A percentile compares a stretch with the other conserved stretches of the same genome.
Evolutionary conservation across 1,140 invertebrate species (phyloP).

Genomic region (Vanessa atalanta): DNA sequence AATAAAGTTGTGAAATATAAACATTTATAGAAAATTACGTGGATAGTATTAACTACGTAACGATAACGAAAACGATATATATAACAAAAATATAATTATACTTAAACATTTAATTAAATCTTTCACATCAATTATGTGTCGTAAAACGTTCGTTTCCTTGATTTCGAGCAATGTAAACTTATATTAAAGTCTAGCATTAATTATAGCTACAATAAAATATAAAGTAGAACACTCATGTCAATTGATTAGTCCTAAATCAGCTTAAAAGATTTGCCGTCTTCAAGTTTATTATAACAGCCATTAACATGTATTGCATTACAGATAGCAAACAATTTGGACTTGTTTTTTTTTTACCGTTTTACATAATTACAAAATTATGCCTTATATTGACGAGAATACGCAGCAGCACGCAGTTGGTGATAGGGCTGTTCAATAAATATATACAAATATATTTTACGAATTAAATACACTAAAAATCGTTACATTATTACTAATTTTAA

Average conservation of each 20-base stretch:
- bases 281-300: constrained; percentile 68
- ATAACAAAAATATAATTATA: too few species aligned
- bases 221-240: constrained; percentile 3
- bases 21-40: not conserved
- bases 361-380: constrained; percentile 78
- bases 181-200: constrained; percentile 4
- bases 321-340: constrained; percentile 71
- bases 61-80: too few species aligned
- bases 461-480: not conserved
- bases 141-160: not conserved
- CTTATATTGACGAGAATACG: constrained; percentile 47
- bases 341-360: constrained; percentile 71
- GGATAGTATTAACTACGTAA: too few species aligned
- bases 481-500: too few species aligned
- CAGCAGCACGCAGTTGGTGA: constrained; percentile 16
- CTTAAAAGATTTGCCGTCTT: constrained; percentile 67
- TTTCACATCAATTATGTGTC: not conserved
- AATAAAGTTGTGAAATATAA: too few species aligned
- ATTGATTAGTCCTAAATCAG: constrained; percentile 23
- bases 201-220: constrained; percentile 6
- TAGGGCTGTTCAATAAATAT: constrained; percentile 32
- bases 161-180: not conserved
- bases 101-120: constrained; percentile 7
- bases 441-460: not conserved
- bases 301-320: constrained; percentile 75